Evolutionary conservation across 2,797 vertebrate genomes (phyloP).

Genomic region (Poeciliopsis paucimaculata): DNA sequence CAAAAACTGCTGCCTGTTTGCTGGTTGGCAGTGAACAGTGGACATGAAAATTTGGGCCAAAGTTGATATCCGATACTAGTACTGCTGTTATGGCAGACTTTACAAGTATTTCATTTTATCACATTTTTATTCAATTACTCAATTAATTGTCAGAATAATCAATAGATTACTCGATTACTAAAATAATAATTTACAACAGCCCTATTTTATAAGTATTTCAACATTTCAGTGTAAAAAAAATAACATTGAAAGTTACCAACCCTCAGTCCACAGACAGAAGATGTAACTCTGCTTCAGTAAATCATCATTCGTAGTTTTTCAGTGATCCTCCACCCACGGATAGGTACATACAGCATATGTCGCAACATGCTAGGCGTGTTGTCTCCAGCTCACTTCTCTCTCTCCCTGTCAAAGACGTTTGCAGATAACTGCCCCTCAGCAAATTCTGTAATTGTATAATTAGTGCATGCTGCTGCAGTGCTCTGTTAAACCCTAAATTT

Average conservation of each 20-base stretch:
- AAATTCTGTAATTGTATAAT: constrained; percentile 57
- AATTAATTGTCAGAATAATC: too few relatives aligned
- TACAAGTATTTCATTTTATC: too few relatives aligned
- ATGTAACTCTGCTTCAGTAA: constrained; percentile 21
- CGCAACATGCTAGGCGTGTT: constrained; percentile 53
- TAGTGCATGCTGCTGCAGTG: constrained; percentile 34
- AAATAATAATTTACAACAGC: too few relatives aligned
- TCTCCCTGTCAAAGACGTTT: constrained; percentile 22
- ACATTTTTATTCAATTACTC: too few relatives aligned
- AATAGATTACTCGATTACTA: too few relatives aligned
- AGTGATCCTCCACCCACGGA: constrained; percentile 26
- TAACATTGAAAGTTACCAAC: background rate
- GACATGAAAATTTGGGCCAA: too few relatives aligned
- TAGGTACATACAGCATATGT: constrained; percentile 56
- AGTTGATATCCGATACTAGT: too few relatives aligned
- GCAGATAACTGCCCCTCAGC: constrained; percentile 39
- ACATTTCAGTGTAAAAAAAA: background rate
- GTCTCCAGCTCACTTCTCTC: constrained; percentile 43
- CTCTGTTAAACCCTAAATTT: constrained; percentile 9
- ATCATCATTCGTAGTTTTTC: constrained; percentile 24
- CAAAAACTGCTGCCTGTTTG: too few relatives aligned
- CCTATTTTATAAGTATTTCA: background rate
- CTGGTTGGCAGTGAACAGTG: too few relatives aligned
- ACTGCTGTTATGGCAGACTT: too few relatives aligned
- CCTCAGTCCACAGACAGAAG: constrained; percentile 14